phyloP scores from a whole-genome alignment of 2,113 vertebrate species.

The Microtus ochrogaster region DNA sequence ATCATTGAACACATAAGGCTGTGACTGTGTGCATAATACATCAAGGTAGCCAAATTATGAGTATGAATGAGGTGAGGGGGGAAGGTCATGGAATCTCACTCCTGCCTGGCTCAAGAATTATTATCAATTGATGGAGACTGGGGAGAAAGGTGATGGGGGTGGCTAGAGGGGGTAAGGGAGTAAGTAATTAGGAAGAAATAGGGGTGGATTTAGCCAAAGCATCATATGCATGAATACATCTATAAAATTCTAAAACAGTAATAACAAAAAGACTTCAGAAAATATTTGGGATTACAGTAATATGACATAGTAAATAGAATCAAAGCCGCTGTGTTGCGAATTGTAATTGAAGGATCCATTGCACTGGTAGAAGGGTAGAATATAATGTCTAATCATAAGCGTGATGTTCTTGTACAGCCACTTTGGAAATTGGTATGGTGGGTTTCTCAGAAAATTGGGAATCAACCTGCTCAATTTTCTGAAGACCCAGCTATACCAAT shows the following conservation, averaged over 20 bases:
- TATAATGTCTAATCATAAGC: neutral
- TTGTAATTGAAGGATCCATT: neutral
- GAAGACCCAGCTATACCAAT: too few relatives aligned
- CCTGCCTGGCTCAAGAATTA: neutral
- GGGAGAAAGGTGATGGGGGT: neutral
- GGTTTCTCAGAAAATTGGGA: too few relatives aligned
- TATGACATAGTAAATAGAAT: neutral
- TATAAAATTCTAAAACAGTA: neutral
- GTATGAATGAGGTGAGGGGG: neutral
- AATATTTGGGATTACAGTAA: neutral
- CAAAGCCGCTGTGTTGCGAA: neutral
- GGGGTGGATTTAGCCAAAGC: neutral
- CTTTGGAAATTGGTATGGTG: too few relatives aligned
- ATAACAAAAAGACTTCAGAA: neutral
- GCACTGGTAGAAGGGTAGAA: slow-evolving; percentile 31
- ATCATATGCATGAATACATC: neutral
- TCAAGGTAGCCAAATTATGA: neutral
- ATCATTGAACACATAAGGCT: neutral
- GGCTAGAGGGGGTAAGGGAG: too few relatives aligned
- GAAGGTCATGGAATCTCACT: neutral
- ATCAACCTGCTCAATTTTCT: too few relatives aligned
- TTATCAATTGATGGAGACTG: too few relatives aligned
- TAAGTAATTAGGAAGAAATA: neutral
- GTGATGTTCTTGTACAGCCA: neutral
- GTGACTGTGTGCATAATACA: neutral